phyloP scores from a whole-genome alignment of 2,888 invertebrate species.

The Clistopyga incitator region DNA sequence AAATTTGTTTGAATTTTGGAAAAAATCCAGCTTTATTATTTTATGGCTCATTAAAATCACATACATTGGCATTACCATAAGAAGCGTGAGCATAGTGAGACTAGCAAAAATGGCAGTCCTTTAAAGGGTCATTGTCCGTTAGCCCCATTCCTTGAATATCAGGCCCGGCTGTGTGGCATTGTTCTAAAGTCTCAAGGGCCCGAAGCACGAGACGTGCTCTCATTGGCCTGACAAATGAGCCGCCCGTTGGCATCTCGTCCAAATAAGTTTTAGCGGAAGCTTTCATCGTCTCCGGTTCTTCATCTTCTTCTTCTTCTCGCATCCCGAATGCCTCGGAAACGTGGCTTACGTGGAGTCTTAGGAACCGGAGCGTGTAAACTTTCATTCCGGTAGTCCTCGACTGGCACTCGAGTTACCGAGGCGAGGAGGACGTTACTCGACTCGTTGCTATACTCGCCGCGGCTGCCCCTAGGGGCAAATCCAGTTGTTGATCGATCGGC shows the following conservation, averaged over 20 bases:
- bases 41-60: no score
- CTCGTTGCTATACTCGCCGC: constrained; percentile 30
- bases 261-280: constrained; percentile 68
- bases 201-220: constrained; percentile 20
- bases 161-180: neutral
- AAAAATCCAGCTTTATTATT: no score
- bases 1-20: no score
- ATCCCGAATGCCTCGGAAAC: constrained; percentile 30
- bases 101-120: neutral
- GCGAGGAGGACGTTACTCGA: constrained; percentile 39
- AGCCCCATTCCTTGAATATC: neutral
- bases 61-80: no score
- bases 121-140: constrained; percentile 14
- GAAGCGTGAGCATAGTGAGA: no score
- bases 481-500: constrained; percentile 53
- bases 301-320: constrained; percentile 44
- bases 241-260: constrained; percentile 61
- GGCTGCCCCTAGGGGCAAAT: constrained; percentile 49
- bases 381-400: constrained; percentile 37
- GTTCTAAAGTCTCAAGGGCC: constrained; percentile 6
- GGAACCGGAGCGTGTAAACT: constrained; percentile 40
- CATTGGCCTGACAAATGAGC: constrained; percentile 64
- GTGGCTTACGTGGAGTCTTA: constrained; percentile 10
- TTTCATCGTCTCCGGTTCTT: constrained; percentile 45
- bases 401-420: constrained; percentile 10